These are phyloP conservation scores for Cichladusa arquata DNA, from an alignment of 2,113 vertebrate species.

Conservation along the genomic window DNA sequence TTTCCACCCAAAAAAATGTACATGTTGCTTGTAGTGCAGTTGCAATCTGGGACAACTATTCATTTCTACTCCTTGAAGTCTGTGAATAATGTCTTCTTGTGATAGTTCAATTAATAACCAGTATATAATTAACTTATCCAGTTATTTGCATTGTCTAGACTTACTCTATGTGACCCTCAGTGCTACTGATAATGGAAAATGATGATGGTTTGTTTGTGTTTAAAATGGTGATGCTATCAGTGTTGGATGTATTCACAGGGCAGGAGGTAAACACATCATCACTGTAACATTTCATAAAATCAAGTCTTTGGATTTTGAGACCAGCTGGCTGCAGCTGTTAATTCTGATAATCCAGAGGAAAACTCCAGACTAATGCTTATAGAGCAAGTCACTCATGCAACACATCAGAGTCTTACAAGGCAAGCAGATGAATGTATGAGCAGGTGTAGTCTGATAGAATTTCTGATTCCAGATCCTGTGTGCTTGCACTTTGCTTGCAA, in stretches of 20 bases:
- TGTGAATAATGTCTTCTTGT: background rate
- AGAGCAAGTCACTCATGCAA: accelerated
- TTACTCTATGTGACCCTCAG: background rate
- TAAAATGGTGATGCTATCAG: background rate
- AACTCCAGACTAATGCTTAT: background rate
- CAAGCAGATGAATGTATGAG: background rate
- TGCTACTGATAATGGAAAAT: background rate
- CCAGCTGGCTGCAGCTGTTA: background rate
- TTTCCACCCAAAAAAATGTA: background rate
- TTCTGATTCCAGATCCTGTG: background rate
- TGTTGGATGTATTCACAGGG: background rate
- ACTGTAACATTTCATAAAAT: background rate
- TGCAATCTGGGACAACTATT: background rate
- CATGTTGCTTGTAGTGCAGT: background rate
- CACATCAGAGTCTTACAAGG: background rate
- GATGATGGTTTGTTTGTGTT: background rate
- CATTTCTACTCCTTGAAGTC: background rate
- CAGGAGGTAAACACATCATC: background rate
- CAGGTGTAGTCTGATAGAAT: background rate
- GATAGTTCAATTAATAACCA: background rate
- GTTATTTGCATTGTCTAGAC: background rate
- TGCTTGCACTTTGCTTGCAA: background rate
- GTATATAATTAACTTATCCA: background rate
- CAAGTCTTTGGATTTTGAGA: background rate
- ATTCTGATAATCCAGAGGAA: background rate